phyloP scores from a whole-genome alignment of 2,797 vertebrate genomes.

The Pangasius krempfi region DNA sequence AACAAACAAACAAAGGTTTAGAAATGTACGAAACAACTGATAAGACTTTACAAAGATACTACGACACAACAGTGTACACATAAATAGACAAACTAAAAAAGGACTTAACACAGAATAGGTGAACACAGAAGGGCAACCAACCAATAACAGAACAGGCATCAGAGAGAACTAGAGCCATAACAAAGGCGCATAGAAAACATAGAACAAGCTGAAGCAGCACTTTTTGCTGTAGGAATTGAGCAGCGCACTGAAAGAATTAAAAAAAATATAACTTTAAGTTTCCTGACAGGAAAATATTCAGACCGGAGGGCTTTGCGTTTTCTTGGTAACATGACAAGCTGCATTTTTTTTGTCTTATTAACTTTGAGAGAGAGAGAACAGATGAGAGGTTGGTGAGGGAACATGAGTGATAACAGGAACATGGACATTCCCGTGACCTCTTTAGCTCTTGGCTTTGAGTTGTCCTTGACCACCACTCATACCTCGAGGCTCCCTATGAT shows the following conservation, averaged over 20 bases:
- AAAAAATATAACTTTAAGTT: no score
- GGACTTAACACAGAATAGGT: background rate
- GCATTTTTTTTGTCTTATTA: background rate
- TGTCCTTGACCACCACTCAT: conserved; percentile 19
- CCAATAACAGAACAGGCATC: background rate
- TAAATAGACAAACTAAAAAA: background rate
- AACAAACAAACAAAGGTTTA: background rate
- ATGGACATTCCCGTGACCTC: background rate
- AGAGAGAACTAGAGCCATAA: background rate
- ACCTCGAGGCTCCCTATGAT: background rate
- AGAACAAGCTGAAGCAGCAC: background rate
- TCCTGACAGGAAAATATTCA: background rate
- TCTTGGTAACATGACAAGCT: background rate
- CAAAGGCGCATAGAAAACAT: background rate
- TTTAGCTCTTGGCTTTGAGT: background rate
- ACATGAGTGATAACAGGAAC: background rate
- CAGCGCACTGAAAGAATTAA: background rate
- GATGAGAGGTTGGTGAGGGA: background rate
- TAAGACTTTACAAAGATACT: background rate
- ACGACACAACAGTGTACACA: background rate
- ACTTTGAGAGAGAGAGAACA: background rate
- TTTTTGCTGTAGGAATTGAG: background rate
- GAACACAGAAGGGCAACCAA: background rate
- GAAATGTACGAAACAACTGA: background rate
- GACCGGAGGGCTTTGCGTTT: background rate